A percentile compares a stretch with the other conserved stretches of the same genome.
These are phyloP conservation scores for Tenthredo amoena DNA, from an alignment of 2,888 invertebrate genomes.

Conservation along the genomic window DNA sequence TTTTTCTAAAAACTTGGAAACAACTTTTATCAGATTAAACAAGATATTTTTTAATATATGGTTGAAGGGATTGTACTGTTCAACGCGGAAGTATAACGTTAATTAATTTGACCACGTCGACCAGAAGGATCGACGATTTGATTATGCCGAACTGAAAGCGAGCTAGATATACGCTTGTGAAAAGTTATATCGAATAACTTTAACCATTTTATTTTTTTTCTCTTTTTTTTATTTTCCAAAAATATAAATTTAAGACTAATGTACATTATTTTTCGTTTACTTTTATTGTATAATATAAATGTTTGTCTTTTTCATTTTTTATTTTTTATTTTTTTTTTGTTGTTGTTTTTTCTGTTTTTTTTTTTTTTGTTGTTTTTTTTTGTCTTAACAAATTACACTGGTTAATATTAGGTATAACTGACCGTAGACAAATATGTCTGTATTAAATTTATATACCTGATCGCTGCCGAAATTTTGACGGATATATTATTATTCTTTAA, in stretches of 20 bases:
- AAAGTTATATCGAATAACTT: slow-evolving; percentile 12
- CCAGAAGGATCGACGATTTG: background rate
- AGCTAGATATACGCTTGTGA: slow-evolving; percentile 30
- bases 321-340: slow-evolving; percentile 8
- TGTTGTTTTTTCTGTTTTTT: slow-evolving; percentile 27
- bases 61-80: background rate
- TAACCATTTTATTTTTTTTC: background rate
- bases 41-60: no score
- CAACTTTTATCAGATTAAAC: no score
- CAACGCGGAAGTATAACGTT: background rate
- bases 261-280: slow-evolving; percentile 62
- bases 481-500: slow-evolving; percentile 32
- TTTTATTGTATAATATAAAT: slow-evolving; percentile 50
- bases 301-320: slow-evolving; percentile 40
- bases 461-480: background rate
- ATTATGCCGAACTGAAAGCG: background rate
- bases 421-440: slow-evolving; percentile 14
- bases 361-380: background rate
- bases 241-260: slow-evolving; percentile 73
- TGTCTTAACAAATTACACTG: background rate
- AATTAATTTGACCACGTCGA: background rate
- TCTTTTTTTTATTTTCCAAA: slow-evolving; percentile 66
- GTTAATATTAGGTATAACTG: background rate
- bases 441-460: background rate
- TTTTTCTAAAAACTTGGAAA: no score